Conservation (phyloP, 35 echinoderm and acorn worm species). For the Chiridota heheva region DNA sequence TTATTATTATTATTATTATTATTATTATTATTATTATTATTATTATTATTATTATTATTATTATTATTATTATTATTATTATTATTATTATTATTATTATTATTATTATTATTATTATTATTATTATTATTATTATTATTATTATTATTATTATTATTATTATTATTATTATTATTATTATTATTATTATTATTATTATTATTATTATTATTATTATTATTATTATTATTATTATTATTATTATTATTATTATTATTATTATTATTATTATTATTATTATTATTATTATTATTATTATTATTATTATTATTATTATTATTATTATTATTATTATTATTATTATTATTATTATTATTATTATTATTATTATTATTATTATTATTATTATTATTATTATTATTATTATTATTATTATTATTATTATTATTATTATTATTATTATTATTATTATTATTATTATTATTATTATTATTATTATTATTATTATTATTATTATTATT, state of each 20-base stretch:
- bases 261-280: not conserved
- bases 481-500: constrained; percentile 9
- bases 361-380: constrained; percentile 1
- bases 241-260: too few species aligned
- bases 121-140: not conserved
- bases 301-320: not conserved
- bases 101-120: constrained; percentile 2
- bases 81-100: constrained; percentile 1
- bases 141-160: not conserved
- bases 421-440: constrained; percentile 4
- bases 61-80: constrained; percentile 9
- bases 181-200: too few species aligned
- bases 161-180: not conserved
- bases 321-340: not conserved
- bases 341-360: not conserved
- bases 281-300: not conserved
- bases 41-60: not conserved
- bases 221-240: too few species aligned
- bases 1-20: not conserved
- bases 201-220: too few species aligned
- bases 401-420: constrained; percentile 5
- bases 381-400: constrained; percentile 5
- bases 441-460: constrained; percentile 5
- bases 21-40: not conserved
- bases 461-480: not conserved